phyloP scores from a whole-genome alignment of 2,113 vertebrate species.

The Progne subis region DNA sequence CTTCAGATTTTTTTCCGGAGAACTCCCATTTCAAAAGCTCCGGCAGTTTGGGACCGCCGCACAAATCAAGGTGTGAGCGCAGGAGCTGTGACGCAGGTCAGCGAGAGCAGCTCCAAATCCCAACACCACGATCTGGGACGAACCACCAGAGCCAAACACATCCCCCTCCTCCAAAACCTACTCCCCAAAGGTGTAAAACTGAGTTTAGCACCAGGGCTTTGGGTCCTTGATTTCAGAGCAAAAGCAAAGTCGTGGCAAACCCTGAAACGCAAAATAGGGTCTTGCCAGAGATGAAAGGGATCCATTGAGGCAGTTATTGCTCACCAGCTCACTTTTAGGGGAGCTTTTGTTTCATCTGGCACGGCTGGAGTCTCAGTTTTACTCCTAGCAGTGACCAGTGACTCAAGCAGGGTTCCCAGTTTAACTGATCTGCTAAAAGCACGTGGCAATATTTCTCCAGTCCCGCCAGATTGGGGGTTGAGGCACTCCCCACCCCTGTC shows the following conservation, averaged over 20 bases:
- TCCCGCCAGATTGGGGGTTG: neutral
- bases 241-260: fast-evolving
- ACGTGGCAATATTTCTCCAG: fast-evolving
- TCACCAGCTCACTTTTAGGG: neutral
- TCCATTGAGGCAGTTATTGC: fast-evolving
- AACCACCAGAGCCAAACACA: fast-evolving
- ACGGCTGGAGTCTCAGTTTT: neutral
- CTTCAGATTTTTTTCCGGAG: neutral
- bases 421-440: neutral
- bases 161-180: neutral
- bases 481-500: neutral
- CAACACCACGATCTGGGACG: fast-evolving
- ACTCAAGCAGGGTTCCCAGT: fast-evolving
- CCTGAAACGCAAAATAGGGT: neutral
- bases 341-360: neutral
- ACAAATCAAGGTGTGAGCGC: fast-evolving
- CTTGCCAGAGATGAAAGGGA: neutral
- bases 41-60: neutral
- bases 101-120: neutral
- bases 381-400: neutral
- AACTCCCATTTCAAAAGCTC: neutral
- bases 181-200: fast-evolving
- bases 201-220: neutral
- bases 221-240: neutral
- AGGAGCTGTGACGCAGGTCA: neutral